Percentiles rank a stretch among this genome's conserved stretches.
Conservation (phyloP, 35 echinoderm and acorn worm genomes). For the Patiria miniata region DNA sequence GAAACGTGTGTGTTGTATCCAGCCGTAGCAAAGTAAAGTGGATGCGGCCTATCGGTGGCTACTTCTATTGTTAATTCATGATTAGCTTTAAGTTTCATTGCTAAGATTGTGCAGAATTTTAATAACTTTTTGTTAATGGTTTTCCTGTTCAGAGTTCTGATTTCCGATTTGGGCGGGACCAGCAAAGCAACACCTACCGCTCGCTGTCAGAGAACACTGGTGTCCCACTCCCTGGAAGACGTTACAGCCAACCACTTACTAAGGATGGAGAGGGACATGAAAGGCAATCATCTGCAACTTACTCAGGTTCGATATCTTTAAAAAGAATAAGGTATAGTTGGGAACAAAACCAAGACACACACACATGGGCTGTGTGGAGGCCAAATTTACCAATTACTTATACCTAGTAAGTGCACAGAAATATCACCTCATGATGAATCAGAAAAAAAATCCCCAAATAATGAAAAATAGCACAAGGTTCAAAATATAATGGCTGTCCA, state of each 20-base stretch:
- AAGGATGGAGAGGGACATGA: slow-evolving; percentile 38
- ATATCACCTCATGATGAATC: too few relatives aligned
- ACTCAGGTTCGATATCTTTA: slow-evolving; percentile 33
- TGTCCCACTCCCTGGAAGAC: slow-evolving; percentile 16
- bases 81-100: neutral
- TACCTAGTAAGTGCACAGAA: too few relatives aligned
- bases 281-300: slow-evolving; percentile 38
- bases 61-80: neutral
- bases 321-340: too few relatives aligned
- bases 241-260: slow-evolving; percentile 40
- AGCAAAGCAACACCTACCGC: slow-evolving; percentile 11
- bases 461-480: too few relatives aligned
- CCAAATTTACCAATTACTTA: too few relatives aligned
- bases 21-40: neutral
- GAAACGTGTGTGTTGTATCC: too few relatives aligned
- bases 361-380: too few relatives aligned
- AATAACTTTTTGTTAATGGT: neutral
- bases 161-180: slow-evolving; percentile 50
- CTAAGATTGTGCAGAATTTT: too few relatives aligned
- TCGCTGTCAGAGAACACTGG: slow-evolving; percentile 36
- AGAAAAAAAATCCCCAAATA: too few relatives aligned
- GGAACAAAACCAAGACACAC: too few relatives aligned
- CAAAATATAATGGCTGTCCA: too few relatives aligned
- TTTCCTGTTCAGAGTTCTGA: slow-evolving; percentile 46
- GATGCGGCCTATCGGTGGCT: neutral